Percentiles rank a stretch among this genome's conserved stretches.
phyloP scores from a whole-genome alignment of 2,113 vertebrate genomes.

The Rhizomys pruinosus region DNA sequence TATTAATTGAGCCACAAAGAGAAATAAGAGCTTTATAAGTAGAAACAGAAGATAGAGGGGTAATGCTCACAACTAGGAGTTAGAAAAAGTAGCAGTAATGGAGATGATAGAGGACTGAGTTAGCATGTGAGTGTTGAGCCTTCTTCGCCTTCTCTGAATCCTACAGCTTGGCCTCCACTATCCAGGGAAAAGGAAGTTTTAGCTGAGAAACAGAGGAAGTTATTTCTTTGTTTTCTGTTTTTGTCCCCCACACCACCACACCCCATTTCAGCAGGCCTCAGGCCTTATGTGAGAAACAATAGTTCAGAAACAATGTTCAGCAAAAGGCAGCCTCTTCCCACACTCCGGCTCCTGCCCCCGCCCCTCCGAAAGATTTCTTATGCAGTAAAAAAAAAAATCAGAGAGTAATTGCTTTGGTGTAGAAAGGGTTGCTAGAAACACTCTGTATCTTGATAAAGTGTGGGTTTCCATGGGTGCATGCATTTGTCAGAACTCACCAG shows the following conservation, averaged over 20 bases:
- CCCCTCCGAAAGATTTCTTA: background rate
- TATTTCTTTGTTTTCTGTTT: constrained; percentile 4
- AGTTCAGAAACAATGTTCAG: constrained; percentile 41
- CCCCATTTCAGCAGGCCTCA: background rate
- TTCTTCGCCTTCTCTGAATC: background rate
- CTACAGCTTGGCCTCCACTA: background rate
- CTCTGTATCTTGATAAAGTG: background rate
- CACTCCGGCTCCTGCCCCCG: background rate
- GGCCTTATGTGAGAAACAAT: constrained; percentile 27
- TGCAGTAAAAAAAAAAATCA: background rate
- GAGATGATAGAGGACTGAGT: background rate
- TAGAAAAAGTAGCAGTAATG: constrained; percentile 4
- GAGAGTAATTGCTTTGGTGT: background rate
- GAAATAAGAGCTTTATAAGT: background rate
- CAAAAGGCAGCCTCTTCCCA: background rate
- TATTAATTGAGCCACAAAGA: constrained; percentile 9
- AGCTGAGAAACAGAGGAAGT: constrained; percentile 58
- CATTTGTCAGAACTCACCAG: background rate
- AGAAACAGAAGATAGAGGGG: background rate
- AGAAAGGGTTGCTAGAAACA: background rate
- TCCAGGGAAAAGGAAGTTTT: constrained; percentile 35
- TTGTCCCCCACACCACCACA: no score
- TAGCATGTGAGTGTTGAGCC: background rate
- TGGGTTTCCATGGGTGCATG: background rate
- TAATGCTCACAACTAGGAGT: constrained; percentile 13